Base-by-base conservation (phyloP, 2,888 invertebrate genomes). In the Chirona hameri region DNA sequence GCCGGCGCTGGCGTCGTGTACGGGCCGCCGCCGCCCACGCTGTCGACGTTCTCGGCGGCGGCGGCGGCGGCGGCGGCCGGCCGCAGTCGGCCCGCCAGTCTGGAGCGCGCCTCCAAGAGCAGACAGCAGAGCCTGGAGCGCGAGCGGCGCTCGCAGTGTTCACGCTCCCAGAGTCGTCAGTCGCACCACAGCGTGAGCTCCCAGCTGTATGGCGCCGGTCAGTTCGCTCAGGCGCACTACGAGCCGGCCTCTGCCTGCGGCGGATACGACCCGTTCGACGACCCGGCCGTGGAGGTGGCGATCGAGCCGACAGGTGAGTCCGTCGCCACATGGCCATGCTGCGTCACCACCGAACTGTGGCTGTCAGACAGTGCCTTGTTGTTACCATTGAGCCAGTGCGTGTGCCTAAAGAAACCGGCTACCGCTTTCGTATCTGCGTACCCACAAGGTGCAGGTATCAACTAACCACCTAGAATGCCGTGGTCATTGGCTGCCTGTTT, bases 121-220 rank as follows among this genome's bases (percentile, higher is more conserved):
- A 39, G 57, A 31, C 52, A 57, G 31, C 55, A 81, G 29, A 69
- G 69, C 69, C 48, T 81, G 82, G 82, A 81, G 82, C 76, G 76
- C 69, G 82, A 81, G 82, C 76, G 76, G 24, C 76, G 76, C 46
- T 46, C 76, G 46, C 46, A 46, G 46, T 39, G 76, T 7, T 76
- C 76, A 24, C 76, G 76, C 46, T 76, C 76, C 24, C 76, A 76
- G 76, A 76, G 76, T 12, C 76, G 76, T 24, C 76, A 76, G 76
- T 76, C 76, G 39, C 76, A 76, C 76, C 76, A 76, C 76, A 76
- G 76, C 76, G 27, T 14, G 9, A 46, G 21, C 24, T 76, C 76
- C 9, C 76, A 76, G 76, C 39, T 76, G 76, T 76, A 76, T 46
- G 72, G 31, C 31, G 76, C 24, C 69, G 76, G 76, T 46, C 18